Evolutionary conservation across 2,888 invertebrate genomes (phyloP).

Genomic region (Melanostoma mellinum): DNA sequence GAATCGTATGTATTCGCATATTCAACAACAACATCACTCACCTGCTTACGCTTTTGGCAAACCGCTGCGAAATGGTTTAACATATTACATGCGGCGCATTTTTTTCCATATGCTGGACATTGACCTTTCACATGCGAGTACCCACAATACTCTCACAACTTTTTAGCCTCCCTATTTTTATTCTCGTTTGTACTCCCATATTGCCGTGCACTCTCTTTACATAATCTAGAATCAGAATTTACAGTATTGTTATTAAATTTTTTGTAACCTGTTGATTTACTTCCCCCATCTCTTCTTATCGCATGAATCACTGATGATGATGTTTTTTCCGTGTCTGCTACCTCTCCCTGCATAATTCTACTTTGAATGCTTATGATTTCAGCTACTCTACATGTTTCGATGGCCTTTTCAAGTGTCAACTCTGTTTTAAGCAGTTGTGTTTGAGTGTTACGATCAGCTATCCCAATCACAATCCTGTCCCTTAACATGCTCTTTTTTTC

Average conservation of each 20-base stretch:
- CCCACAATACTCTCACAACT: slow-evolving; percentile 10
- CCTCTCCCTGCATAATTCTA: slow-evolving; percentile 19
- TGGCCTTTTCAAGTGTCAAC: not conserved
- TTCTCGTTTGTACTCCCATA: too few relatives aligned
- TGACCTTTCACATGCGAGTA: not conserved
- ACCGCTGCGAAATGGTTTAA: slow-evolving; percentile 18
- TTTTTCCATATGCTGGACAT: slow-evolving; percentile 24
- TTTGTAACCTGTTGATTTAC: slow-evolving; percentile 5
- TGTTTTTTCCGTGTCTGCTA: not conserved
- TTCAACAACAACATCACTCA: slow-evolving; percentile 28
- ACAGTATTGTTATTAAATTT: too few relatives aligned
- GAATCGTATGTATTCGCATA: not conserved
- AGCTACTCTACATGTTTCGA: slow-evolving; percentile 16
- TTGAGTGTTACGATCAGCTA: too few relatives aligned
- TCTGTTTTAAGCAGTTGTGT: not conserved
- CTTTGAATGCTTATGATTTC: slow-evolving; percentile 10
- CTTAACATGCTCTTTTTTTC: too few relatives aligned
- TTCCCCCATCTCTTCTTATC: not conserved
- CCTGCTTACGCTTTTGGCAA: slow-evolving; percentile 17
- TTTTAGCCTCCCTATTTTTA: too few relatives aligned
- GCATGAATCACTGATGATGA: not conserved
- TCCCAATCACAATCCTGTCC: too few relatives aligned
- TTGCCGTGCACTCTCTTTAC: slow-evolving; percentile 23
- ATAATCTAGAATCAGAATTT: slow-evolving; percentile 15
- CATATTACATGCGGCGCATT: not conserved